Conservation (phyloP, 2,113 vertebrate genomes). For the Climacteris rufus region DNA sequence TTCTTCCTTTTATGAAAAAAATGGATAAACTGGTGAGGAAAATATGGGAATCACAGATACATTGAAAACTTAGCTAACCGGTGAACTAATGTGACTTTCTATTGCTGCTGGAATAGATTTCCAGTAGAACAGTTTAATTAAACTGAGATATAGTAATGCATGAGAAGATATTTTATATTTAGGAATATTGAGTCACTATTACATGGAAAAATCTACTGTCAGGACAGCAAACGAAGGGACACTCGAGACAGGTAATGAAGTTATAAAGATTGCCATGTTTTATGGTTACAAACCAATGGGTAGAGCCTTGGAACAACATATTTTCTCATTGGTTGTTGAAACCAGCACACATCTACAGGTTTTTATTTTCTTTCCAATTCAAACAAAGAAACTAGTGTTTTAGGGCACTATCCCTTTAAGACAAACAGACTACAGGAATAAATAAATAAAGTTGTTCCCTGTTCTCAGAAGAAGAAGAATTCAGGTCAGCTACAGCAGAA, state of each 20-base stretch:
- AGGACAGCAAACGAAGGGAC: neutral
- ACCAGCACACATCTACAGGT: neutral
- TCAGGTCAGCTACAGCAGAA: neutral
- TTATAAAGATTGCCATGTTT: neutral
- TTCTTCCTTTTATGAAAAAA: neutral
- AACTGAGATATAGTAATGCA: neutral
- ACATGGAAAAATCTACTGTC: neutral
- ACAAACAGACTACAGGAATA: neutral
- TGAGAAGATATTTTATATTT: neutral
- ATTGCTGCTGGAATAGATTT: neutral
- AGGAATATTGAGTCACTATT: neutral
- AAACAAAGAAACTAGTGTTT: neutral
- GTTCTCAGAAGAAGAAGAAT: neutral
- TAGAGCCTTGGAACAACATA: neutral
- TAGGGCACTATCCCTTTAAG: neutral
- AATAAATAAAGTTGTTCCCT: neutral
- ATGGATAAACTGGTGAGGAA: neutral
- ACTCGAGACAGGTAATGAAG: neutral
- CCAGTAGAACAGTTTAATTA: neutral
- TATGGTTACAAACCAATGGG: neutral
- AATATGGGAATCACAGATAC: neutral
- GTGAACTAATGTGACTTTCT: rapidly evolving
- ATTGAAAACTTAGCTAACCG: neutral
- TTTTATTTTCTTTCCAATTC: neutral
- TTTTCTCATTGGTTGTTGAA: neutral